Percentiles rank a stretch among this genome's conserved stretches.
phyloP scores from a whole-genome alignment of 2,797 vertebrate species.

The Danionella dracula region DNA sequence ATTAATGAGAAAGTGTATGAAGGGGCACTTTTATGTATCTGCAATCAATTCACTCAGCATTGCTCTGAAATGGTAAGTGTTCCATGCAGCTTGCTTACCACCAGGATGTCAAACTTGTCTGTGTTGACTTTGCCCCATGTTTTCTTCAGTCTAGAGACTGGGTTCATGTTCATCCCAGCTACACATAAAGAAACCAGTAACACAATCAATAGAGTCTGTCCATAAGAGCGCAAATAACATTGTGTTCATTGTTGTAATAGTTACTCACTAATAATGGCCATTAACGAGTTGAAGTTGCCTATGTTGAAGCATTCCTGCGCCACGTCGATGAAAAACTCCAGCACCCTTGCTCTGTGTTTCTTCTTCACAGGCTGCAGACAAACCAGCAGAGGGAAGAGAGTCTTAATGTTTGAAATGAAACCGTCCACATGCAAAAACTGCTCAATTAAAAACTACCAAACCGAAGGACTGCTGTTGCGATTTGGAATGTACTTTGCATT shows the following conservation, averaged over 20 bases:
- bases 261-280: conserved; percentile 94
- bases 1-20: too few species aligned
- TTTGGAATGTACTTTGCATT: too few species aligned
- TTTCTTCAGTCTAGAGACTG: conserved; percentile 89
- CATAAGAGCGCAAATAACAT: too few species aligned
- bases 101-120: conserved; percentile 91
- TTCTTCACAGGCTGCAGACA: conserved; percentile 85
- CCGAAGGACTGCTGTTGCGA: too few species aligned
- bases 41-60: too few species aligned
- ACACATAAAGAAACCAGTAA: too few species aligned
- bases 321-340: conserved; percentile 93
- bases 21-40: too few species aligned
- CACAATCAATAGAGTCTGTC: too few species aligned
- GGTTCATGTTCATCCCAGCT: conserved; percentile 97
- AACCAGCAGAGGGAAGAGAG: conserved; percentile 29
- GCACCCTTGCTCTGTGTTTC: conserved; percentile 87
- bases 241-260: too few species aligned
- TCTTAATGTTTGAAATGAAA: background rate
- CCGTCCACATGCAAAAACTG: too few species aligned
- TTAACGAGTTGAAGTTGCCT: conserved; percentile 93
- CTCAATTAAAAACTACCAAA: too few species aligned
- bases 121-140: conserved; percentile 96
- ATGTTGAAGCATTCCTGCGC: conserved; percentile 95
- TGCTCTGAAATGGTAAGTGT: background rate
- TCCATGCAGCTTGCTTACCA: conserved; percentile 74